A percentile compares a stretch with the other conserved stretches of the same genome.
phyloP scores from a whole-genome alignment of 2,797 vertebrate genomes.

The Pachyuromys duprasi region DNA sequence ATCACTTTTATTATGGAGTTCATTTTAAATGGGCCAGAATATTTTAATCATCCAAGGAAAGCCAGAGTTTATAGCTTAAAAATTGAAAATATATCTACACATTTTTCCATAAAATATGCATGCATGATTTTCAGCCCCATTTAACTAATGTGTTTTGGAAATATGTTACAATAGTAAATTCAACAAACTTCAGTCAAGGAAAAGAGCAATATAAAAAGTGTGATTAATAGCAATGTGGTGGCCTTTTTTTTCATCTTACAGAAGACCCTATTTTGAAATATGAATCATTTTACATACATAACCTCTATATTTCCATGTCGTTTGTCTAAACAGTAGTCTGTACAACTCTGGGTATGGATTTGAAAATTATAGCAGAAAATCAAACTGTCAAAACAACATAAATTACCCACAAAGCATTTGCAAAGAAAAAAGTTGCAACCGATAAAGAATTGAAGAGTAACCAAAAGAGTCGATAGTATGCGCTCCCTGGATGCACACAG shows the following conservation, averaged over 20 bases:
- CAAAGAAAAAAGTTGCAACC: slow-evolving; percentile 56
- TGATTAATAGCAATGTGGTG: slow-evolving; percentile 78
- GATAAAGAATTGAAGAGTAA: slow-evolving; percentile 68
- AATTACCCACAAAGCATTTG: slow-evolving; percentile 72
- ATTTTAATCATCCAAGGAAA: slow-evolving; percentile 86
- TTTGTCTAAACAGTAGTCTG: slow-evolving; percentile 68
- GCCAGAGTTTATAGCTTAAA: slow-evolving; percentile 83
- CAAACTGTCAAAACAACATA: slow-evolving; percentile 78
- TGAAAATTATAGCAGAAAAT: slow-evolving; percentile 76
- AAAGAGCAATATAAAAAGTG: slow-evolving; percentile 76
- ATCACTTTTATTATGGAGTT: slow-evolving; percentile 83
- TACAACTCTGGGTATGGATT: slow-evolving; percentile 73
- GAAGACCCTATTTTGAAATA: slow-evolving; percentile 79
- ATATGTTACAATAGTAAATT: slow-evolving; percentile 85
- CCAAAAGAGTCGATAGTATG: slow-evolving; percentile 38
- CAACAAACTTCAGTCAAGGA: slow-evolving; percentile 84
- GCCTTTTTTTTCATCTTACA: slow-evolving; percentile 73
- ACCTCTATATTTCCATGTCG: slow-evolving; percentile 68
- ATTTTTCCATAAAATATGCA: slow-evolving; percentile 86
- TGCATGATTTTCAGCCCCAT: slow-evolving; percentile 86
- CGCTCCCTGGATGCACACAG: background rate
- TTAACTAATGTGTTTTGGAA: slow-evolving; percentile 87
- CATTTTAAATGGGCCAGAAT: slow-evolving; percentile 86
- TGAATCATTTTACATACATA: slow-evolving; percentile 78
- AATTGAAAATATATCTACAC: slow-evolving; percentile 82